Base-by-base conservation (phyloP, 2,888 invertebrate species). In the Rhingia campestris region DNA sequence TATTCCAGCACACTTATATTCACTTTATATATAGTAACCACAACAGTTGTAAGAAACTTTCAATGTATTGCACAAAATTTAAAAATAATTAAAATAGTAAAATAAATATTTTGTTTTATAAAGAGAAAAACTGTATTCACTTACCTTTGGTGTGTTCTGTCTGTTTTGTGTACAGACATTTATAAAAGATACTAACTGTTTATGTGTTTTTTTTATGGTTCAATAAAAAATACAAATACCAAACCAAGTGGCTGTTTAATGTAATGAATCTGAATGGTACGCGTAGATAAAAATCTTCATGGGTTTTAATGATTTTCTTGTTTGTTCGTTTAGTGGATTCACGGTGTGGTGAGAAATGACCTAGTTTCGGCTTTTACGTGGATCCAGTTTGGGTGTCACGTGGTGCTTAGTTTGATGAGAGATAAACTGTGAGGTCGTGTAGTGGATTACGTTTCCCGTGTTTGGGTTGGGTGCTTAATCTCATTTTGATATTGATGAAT, bases 161-260 rank as follows among this genome's bases (percentile, higher is more conserved):
- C 35, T 66, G 30, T 47, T 9, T 30, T 6, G 6, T 6, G 22
- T 47, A 10, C 10, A 30, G 30, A 14, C 58, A 69, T 69, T 69
- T 77, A 67, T 81, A 79, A 82, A 82, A 79, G 51, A 79, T 79
- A 82, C 73, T 74, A 79, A 82, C 82, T 79, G 79, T 82, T 82
- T 82, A 79, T 79, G 82, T 74, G 82, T 73, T 22, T 74, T 22
- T 82, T 82, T 79, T 82, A 74, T 74, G 58, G 33, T 45, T 45
- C 53, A 74, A 74, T 81, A 81, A 81, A 70, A 77, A 43, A 59
- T 70, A 75, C 72, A 77, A 82, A 69, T 79, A 73, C 67, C 30
- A 47, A 43, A 56, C 49, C 79, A 53, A 76, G 79, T 73, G 73
- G 79, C 63, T 79, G 73, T 56, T 73, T 58, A 64, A 82, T 64